phyloP scores from a whole-genome alignment of 2,888 invertebrate species.

The Nipponacmea schrenckii region DNA sequence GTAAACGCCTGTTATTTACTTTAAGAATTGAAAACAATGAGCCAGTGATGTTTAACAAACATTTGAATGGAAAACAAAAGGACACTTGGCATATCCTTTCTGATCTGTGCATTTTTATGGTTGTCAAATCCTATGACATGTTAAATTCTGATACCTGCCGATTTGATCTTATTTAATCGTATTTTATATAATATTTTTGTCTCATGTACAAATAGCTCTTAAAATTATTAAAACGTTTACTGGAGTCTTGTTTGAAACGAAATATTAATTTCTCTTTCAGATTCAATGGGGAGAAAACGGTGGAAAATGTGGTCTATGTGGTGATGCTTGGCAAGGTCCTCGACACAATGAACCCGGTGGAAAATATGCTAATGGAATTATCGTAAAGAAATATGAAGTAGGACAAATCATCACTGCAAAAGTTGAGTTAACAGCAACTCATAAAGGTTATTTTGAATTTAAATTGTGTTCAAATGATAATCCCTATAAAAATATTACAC shows the following conservation, averaged over 20 bases:
- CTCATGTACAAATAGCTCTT: too few relatives aligned
- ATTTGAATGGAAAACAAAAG: background rate
- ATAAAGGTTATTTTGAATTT: slow-evolving; percentile 60
- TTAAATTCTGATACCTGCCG: too few relatives aligned
- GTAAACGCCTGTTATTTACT: background rate
- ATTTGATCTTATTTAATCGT: too few relatives aligned
- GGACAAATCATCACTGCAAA: slow-evolving; percentile 60
- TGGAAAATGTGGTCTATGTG: slow-evolving; percentile 90
- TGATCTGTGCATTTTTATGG: too few relatives aligned
- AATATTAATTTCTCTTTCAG: slow-evolving; percentile 32
- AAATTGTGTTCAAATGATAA: slow-evolving; percentile 51
- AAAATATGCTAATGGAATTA: slow-evolving; percentile 61
- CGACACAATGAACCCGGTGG: slow-evolving; percentile 64
- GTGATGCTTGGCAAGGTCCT: slow-evolving; percentile 78
- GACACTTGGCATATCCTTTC: too few relatives aligned
- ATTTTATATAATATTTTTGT: too few relatives aligned
- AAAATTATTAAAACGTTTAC: too few relatives aligned
- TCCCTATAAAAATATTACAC: slow-evolving; percentile 43
- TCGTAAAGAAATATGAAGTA: slow-evolving; percentile 56
- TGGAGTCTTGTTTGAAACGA: too few relatives aligned
- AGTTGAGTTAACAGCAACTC: slow-evolving; percentile 65
- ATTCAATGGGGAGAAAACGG: slow-evolving; percentile 53
- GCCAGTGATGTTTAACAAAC: background rate
- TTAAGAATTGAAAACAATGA: slow-evolving; percentile 1
- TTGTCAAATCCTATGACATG: too few relatives aligned